phyloP scores from a whole-genome alignment of 2,888 invertebrate species.

The Leptinotarsa haldemani region DNA sequence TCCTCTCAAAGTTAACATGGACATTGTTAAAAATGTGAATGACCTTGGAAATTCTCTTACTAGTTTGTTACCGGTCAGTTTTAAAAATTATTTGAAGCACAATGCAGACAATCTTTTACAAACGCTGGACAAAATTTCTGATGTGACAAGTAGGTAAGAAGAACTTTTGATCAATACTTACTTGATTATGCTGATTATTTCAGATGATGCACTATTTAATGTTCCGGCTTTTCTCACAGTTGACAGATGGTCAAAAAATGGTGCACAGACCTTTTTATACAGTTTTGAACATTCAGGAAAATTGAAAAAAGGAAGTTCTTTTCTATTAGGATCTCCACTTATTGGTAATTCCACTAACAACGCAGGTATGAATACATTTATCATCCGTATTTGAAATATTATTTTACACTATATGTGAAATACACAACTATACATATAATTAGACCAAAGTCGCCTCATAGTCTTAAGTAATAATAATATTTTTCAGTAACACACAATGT shows the following conservation, averaged over 20 bases:
- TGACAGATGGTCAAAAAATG: constrained; percentile 73
- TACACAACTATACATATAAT: too few relatives aligned
- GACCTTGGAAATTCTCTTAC: constrained; percentile 31
- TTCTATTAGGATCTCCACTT: constrained; percentile 76
- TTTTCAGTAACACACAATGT: too few relatives aligned
- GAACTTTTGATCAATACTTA: neutral
- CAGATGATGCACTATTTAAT: constrained; percentile 81
- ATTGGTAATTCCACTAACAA: constrained; percentile 65
- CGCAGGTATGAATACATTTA: constrained; percentile 44
- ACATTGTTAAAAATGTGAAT: constrained; percentile 33
- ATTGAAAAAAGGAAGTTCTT: constrained; percentile 72
- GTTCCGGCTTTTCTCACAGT: constrained; percentile 80
- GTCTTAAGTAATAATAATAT: too few relatives aligned
- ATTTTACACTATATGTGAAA: too few relatives aligned
- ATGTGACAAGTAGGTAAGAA: constrained; percentile 69
- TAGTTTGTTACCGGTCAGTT: constrained; percentile 49
- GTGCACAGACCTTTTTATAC: constrained; percentile 76
- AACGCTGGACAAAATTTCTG: constrained; percentile 70
- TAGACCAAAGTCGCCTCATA: too few relatives aligned
- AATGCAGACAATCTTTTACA: constrained; percentile 60
- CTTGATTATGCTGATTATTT: constrained; percentile 36
- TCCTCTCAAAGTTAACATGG: constrained; percentile 48
- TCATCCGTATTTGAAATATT: neutral
- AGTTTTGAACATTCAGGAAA: constrained; percentile 80
- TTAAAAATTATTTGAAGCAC: constrained; percentile 60